Conservation (phyloP, 2,797 vertebrate genomes). For the Poliocrania exsul region DNA sequence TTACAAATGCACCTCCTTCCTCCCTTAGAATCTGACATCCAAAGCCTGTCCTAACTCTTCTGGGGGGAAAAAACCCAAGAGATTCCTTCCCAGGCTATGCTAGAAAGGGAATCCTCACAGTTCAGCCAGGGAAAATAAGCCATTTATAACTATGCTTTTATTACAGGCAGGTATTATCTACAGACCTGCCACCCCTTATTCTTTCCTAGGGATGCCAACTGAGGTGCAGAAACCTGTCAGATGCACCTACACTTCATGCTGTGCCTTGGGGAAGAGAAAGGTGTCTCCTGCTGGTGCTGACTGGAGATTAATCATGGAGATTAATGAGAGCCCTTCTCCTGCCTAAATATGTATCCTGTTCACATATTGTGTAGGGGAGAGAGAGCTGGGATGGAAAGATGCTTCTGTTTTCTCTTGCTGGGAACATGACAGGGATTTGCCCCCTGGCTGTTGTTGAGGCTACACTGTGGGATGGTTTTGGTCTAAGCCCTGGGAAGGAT, state of each 20-base stretch:
- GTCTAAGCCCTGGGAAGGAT: background rate
- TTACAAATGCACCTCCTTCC: background rate
- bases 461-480: background rate
- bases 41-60: background rate
- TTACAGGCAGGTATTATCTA: background rate
- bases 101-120: background rate
- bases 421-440: background rate
- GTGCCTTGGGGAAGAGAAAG: background rate
- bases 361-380: fast-evolving
- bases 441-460: background rate
- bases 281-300: background rate
- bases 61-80: background rate
- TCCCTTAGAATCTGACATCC: background rate
- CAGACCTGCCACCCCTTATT: background rate
- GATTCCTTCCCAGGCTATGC: background rate
- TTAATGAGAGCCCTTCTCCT: background rate
- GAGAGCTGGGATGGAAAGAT: background rate
- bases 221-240: background rate
- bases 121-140: background rate
- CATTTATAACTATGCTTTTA: background rate
- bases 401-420: background rate
- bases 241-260: background rate
- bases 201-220: background rate
- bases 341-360: background rate
- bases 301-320: background rate